phyloP scores from a whole-genome alignment of 2,888 invertebrate genomes.

The Parnassius glacialis region DNA sequence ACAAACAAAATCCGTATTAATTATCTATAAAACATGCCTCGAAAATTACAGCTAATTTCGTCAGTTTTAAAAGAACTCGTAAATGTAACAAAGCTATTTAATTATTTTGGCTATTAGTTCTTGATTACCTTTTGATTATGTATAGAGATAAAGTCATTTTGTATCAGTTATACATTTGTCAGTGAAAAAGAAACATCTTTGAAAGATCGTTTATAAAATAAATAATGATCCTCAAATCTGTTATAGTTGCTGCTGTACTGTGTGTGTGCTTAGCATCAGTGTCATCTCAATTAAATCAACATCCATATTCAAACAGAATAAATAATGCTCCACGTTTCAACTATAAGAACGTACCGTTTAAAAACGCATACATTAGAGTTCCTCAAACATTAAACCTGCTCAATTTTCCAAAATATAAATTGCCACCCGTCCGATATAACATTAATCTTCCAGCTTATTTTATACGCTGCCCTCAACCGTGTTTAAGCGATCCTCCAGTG shows the following conservation, averaged over 20 bases:
- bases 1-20: too few relatives aligned
- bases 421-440: too few relatives aligned
- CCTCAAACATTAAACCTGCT: neutral
- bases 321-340: too few relatives aligned
- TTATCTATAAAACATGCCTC: too few relatives aligned
- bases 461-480: neutral
- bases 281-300: neutral
- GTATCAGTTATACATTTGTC: constrained; percentile 1
- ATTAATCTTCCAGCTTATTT: neutral
- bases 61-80: too few relatives aligned
- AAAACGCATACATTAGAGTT: neutral
- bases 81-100: neutral
- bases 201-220: too few relatives aligned
- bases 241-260: neutral
- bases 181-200: too few relatives aligned
- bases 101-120: constrained; percentile 10
- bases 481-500: neutral
- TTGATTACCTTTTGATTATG: neutral
- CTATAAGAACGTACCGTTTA: neutral
- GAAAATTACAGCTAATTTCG: too few relatives aligned
- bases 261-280: constrained; percentile 1
- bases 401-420: neutral
- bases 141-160: neutral
- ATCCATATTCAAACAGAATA: neutral
- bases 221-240: neutral